Percentiles rank a stretch among this genome's conserved stretches.
phyloP scores from a whole-genome alignment of 1,140 invertebrate genomes.

The Eurosta solidaginis region DNA sequence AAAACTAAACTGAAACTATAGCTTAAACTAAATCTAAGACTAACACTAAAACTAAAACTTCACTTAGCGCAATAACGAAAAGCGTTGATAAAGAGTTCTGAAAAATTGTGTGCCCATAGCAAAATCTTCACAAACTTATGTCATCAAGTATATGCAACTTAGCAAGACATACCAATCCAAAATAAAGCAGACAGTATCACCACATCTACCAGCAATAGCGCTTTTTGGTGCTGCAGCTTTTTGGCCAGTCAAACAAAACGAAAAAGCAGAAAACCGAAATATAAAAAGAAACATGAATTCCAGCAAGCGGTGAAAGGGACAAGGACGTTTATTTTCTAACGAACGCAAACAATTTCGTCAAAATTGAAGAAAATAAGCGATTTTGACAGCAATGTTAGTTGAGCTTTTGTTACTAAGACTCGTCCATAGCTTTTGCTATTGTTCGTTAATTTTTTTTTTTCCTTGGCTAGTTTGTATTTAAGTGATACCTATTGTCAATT shows the following conservation, averaged over 20 bases:
- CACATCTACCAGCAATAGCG: not conserved
- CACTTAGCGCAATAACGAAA: too few species aligned
- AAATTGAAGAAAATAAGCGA: constrained; percentile 3
- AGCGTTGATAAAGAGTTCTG: too few species aligned
- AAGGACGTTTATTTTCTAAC: not conserved
- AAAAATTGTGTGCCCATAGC: too few species aligned
- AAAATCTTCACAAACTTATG: too few species aligned
- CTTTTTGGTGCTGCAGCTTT: not conserved
- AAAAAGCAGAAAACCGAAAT: not conserved
- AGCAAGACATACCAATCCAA: not conserved
- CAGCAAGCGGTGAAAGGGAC: not conserved
- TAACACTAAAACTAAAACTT: too few species aligned
- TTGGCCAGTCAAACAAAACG: not conserved
- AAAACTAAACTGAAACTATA: too few species aligned
- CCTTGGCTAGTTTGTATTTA: not conserved
- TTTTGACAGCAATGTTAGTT: not conserved
- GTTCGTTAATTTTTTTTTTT: not conserved
- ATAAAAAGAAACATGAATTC: not conserved
- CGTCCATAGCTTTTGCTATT: not conserved
- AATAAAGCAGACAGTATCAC: not conserved
- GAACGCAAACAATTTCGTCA: not conserved
- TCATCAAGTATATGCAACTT: too few species aligned
- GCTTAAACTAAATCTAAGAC: too few species aligned
- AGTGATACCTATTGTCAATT: not conserved
- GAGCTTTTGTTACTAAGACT: not conserved